Base-by-base conservation (phyloP, 2,113 vertebrate genomes). In the Myiagra hebetior region DNA sequence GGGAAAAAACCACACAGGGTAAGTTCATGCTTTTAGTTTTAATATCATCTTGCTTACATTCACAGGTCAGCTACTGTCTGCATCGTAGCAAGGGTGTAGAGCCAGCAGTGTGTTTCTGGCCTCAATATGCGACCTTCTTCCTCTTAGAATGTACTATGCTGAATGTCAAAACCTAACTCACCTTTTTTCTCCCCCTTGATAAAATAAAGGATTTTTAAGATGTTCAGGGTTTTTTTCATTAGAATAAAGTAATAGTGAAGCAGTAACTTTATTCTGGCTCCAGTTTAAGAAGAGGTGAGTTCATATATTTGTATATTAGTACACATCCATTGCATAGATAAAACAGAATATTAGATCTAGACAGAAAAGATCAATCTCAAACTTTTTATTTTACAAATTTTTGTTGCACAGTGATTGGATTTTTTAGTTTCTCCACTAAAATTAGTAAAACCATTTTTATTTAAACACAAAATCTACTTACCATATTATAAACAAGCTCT, bases 1-100 rank as follows among this genome's bases (percentile, higher is more conserved):
- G 20, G 10, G 15, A 15, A 28, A 85, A 73, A 1, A 3, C 0
- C 42, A 53, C 13, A 17, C 2, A 24, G 19, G 4, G 3, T 28
- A 74, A 59, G 17, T 33, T 93, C 19, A 69, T 64, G 21, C 2
- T 33, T 33, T 78, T 70, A 55, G 9, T 68, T 74, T 91, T 89
- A 70, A 85, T 46, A 72, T 53, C n/a, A 28, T 69, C 41, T 67
- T 33, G 26, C 86, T 70, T 5, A 5, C 17, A n/a, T 67, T 11
- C 4, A 50, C 9, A 53, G 24, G 56, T 41, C 53, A 49, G 60
- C 12, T 72, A 49, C 44, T 88, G 53, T 49, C 24, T 13, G 69
- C 7, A 27, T 39, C 0, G 4, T 64, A 55, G 55, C 13, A 65
- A 41, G n/a, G 21, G 30, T 55, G 47, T 60, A 49, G 85, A 56